A percentile compares a stretch with the other conserved stretches of the same genome.
Conservation (phyloP, 2,797 vertebrate genomes). For the Dipus sagitta region DNA sequence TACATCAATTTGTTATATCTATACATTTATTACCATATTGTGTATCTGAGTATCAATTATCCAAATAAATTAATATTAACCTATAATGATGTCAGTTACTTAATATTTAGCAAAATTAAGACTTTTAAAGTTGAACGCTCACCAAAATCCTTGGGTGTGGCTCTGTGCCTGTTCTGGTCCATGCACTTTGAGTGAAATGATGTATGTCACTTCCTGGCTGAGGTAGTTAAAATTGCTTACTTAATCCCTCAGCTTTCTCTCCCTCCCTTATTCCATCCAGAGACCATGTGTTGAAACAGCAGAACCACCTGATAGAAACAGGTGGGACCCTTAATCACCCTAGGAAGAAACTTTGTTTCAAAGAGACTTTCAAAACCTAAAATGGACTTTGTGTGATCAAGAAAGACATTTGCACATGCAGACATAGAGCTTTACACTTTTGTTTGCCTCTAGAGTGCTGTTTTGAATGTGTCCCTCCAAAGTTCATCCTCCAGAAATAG, state of each 20-base stretch:
- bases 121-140: slow-evolving; percentile 52
- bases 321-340: not conserved
- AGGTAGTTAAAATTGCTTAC: slow-evolving; percentile 18
- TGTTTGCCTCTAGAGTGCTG: not conserved
- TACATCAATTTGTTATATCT: not conserved
- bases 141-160: not conserved
- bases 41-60: not conserved
- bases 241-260: not conserved
- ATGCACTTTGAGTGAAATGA: slow-evolving; percentile 25
- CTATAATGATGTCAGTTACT: not conserved
- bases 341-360: not conserved
- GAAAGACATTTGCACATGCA: not conserved
- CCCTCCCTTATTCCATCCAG: not conserved
- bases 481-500: not conserved
- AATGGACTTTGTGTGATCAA: not conserved
- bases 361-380: not conserved
- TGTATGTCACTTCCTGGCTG: slow-evolving; percentile 23
- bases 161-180: slow-evolving; percentile 6
- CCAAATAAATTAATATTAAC: slow-evolving; percentile 2
- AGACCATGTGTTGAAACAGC: not conserved
- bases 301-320: not conserved
- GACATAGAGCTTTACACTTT: not conserved
- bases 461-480: not conserved
- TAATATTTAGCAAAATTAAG: slow-evolving; percentile 29
- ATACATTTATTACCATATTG: not conserved